Evolutionary conservation across 2,888 invertebrate species (phyloP).

Genomic region (Spilarctia lutea): DNA sequence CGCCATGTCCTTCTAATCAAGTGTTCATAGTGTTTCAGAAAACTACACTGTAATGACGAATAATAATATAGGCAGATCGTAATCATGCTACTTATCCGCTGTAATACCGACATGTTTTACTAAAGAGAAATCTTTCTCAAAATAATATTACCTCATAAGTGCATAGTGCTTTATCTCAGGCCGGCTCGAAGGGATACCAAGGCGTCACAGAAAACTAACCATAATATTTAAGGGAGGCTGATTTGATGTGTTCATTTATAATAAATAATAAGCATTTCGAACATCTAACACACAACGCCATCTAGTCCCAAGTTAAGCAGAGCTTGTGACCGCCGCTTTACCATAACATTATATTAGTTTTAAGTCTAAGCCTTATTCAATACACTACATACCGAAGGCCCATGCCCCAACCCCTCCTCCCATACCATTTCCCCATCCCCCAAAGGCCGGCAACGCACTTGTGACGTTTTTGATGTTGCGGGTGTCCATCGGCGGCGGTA

Average conservation of each 20-base stretch:
- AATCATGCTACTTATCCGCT: conserved; percentile 44
- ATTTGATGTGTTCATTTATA: no score
- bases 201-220: background rate
- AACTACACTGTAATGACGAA: conserved; percentile 43
- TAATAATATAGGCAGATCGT: conserved; percentile 43
- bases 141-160: background rate
- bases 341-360: background rate
- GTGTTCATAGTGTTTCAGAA: conserved; percentile 27
- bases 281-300: no score
- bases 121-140: conserved; percentile 11
- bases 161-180: background rate
- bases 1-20: conserved; percentile 40
- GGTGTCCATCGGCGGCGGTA: no score
- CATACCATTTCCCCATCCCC: no score
- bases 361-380: background rate
- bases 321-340: no score
- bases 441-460: no score
- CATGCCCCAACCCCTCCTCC: no score
- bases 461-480: no score
- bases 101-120: conserved; percentile 22
- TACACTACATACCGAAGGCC: no score
- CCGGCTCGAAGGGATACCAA: background rate
- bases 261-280: no score
- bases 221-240: background rate
- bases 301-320: no score